Evolutionary conservation across 2,888 invertebrate species (phyloP).

Genomic region (Sceliomorpha sp.): DNA sequence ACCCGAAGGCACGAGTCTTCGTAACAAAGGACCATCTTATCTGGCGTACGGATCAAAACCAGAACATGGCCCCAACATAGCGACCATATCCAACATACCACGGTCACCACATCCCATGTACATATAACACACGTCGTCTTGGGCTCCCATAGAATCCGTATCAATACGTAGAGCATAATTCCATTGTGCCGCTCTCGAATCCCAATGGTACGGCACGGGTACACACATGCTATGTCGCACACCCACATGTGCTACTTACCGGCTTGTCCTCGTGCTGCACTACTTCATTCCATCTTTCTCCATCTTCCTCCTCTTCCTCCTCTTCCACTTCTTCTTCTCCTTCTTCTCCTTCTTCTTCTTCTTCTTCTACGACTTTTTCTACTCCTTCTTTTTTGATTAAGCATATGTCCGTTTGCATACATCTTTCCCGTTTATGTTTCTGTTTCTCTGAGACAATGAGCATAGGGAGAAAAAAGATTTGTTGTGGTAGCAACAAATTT

Average conservation of each 20-base stretch:
- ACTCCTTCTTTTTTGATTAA: conserved; percentile 35
- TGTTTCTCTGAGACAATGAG: too few species aligned
- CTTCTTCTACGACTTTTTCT: conserved; percentile 4
- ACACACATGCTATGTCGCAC: conserved; percentile 43
- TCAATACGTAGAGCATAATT: conserved; percentile 72
- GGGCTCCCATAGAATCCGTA: conserved; percentile 63
- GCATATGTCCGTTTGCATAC: conserved; percentile 27
- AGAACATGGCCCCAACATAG: conserved; percentile 78
- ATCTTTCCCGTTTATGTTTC: conserved; percentile 17
- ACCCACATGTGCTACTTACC: conserved; percentile 23
- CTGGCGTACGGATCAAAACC: conserved; percentile 78
- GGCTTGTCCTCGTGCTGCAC: conserved; percentile 34
- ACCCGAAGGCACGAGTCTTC: conserved; percentile 75
- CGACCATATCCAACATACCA: conserved; percentile 78
- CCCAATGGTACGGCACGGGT: conserved; percentile 58
- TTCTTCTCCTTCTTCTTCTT: too few species aligned
- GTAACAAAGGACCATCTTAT: conserved; percentile 79
- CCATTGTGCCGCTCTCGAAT: conserved; percentile 70
- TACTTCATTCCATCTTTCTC: conserved; percentile 34
- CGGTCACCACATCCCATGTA: conserved; percentile 61
- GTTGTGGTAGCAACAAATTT: too few species aligned
- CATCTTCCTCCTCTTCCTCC: too few species aligned
- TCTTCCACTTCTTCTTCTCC: conserved; percentile 6
- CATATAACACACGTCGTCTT: conserved; percentile 62
- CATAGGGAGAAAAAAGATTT: too few species aligned